Evolutionary conservation across 2,113 vertebrate genomes (phyloP).

Genomic region (Felis chaus): DNA sequence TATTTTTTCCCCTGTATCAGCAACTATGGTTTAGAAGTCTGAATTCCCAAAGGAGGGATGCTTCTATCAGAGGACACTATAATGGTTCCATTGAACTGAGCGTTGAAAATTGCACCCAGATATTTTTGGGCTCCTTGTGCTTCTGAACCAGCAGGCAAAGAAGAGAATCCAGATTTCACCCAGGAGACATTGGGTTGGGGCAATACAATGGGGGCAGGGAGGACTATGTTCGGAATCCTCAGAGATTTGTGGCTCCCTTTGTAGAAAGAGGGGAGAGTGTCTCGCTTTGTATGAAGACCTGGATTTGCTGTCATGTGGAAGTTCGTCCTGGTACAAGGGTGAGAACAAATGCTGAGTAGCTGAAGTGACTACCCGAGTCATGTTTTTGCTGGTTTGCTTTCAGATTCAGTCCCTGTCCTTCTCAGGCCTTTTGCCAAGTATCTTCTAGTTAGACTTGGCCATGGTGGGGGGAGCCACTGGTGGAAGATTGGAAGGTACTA

Average conservation of each 20-base stretch:
- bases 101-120: not conserved
- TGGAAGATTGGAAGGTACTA: not conserved
- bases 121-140: not conserved
- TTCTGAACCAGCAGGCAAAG: not conserved
- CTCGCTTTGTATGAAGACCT: not conserved
- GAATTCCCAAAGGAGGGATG: not conserved
- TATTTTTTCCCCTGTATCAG: not conserved
- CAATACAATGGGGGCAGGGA: too few species aligned
- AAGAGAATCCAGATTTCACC: not conserved
- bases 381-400: not conserved
- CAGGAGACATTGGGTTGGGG: not conserved
- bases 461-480: not conserved
- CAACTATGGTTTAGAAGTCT: not conserved
- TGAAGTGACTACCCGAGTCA: not conserved
- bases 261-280: not conserved
- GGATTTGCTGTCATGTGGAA: not conserved
- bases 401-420: not conserved
- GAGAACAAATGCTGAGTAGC: not conserved
- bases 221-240: not conserved
- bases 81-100: not conserved
- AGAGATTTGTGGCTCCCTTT: not conserved
- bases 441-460: not conserved
- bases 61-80: not conserved
- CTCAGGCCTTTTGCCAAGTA: not conserved
- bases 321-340: too few species aligned